Percentiles rank a stretch among this genome's conserved stretches.
These are phyloP conservation scores for Scotopteryx bipunctaria DNA, from an alignment of 2,888 invertebrate species.

Conservation along the genomic window DNA sequence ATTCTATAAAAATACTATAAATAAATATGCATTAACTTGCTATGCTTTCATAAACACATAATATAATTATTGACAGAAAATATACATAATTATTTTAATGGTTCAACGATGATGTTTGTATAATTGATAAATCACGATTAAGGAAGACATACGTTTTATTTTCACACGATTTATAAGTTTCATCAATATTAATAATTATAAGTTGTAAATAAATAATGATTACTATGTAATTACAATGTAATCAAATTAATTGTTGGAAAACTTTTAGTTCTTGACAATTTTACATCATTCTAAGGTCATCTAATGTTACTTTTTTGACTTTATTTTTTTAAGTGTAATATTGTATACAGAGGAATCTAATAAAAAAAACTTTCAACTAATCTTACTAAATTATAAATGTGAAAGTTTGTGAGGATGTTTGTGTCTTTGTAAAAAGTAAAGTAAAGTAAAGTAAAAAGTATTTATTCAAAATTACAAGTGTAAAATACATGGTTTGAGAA, in stretches of 20 bases:
- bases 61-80: too few species aligned
- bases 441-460: too few species aligned
- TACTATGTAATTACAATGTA: not conserved
- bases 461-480: too few species aligned
- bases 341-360: too few species aligned
- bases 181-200: slow-evolving; percentile 8
- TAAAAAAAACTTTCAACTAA: too few species aligned
- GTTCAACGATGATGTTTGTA: slow-evolving; percentile 8
- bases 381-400: too few species aligned
- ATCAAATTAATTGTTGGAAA: not conserved
- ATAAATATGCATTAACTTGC: not conserved
- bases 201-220: slow-evolving; percentile 17
- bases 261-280: not conserved
- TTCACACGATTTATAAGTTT: slow-evolving; percentile 12
- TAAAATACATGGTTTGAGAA: too few species aligned
- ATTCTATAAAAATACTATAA: not conserved
- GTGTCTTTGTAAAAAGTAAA: too few species aligned
- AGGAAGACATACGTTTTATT: slow-evolving; percentile 20
- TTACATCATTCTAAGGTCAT: too few species aligned
- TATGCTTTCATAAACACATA: not conserved
- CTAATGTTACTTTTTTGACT: too few species aligned
- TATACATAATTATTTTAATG: not conserved
- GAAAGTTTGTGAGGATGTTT: too few species aligned
- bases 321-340: too few species aligned
- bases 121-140: slow-evolving; percentile 23